Conservation (phyloP, 2,113 vertebrate species). For the Eudyptes chrysolophus region DNA sequence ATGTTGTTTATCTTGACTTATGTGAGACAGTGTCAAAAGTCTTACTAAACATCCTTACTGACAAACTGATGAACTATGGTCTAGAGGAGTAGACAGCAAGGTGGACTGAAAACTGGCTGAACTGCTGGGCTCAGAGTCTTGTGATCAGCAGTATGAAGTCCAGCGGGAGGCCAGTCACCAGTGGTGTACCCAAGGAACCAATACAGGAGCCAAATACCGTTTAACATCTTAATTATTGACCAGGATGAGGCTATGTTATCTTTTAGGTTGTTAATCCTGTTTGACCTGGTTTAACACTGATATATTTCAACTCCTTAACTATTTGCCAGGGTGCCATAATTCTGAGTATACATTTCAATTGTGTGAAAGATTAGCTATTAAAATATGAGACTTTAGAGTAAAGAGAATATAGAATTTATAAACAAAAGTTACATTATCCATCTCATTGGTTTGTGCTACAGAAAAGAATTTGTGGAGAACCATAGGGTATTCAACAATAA, state of each 20-base stretch:
- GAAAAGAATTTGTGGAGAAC: conserved; percentile 11
- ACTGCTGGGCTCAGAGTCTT: neutral
- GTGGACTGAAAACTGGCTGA: neutral
- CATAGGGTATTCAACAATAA: conserved; percentile 27
- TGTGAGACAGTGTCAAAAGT: too few species aligned
- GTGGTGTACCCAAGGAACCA: neutral
- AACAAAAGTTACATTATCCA: conserved; percentile 9
- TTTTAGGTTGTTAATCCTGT: neutral
- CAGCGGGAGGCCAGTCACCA: neutral
- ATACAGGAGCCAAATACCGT: neutral
- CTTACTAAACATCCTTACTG: neutral
- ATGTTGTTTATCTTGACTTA: neutral
- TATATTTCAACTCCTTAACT: neutral
- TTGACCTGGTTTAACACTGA: neutral
- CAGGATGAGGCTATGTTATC: neutral
- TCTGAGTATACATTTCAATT: neutral
- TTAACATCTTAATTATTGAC: neutral
- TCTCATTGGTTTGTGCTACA: conserved; percentile 3
- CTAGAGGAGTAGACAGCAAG: neutral
- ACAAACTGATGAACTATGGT: neutral
- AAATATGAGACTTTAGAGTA: neutral
- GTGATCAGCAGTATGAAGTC: neutral
- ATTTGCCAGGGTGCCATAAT: neutral
- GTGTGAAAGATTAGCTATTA: neutral
- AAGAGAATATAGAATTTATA: conserved; percentile 6